Conservation (phyloP, 2,113 vertebrate species). For the Dromaius novaehollandiae region DNA sequence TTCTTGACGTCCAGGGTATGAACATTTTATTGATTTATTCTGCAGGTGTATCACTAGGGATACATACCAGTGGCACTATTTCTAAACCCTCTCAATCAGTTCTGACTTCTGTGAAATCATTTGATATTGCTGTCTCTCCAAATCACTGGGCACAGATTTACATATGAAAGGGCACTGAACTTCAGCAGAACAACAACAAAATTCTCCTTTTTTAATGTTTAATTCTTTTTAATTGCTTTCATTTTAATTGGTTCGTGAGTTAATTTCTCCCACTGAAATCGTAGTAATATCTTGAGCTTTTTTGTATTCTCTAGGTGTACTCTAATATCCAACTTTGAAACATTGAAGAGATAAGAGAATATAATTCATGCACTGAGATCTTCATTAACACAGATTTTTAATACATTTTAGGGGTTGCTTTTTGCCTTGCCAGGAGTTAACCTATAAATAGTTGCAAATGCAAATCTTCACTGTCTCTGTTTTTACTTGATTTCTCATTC, state of each 20-base stretch:
- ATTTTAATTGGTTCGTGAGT: neutral
- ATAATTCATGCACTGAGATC: neutral
- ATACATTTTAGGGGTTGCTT: neutral
- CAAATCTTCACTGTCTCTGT: neutral
- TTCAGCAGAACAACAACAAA: neutral
- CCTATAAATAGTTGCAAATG: constrained; percentile 5
- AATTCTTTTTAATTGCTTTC: neutral
- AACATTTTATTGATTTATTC: neutral
- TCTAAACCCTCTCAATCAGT: neutral
- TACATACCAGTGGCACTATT: neutral
- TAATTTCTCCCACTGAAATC: neutral
- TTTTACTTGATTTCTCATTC: neutral
- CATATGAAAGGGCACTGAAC: neutral
- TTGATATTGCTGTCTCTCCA: neutral
- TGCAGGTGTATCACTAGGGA: neutral
- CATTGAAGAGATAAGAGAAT: neutral
- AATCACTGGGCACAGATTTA: neutral
- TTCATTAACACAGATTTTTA: neutral
- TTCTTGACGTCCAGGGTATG: neutral
- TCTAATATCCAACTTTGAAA: neutral
- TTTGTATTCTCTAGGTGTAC: neutral
- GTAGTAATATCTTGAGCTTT: neutral
- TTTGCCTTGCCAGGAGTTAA: neutral
- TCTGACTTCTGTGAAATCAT: neutral
- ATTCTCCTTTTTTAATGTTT: neutral